These are phyloP conservation scores for Carassius auratus DNA, from an alignment of 2,113 vertebrate genomes.

Conservation along the genomic window DNA sequence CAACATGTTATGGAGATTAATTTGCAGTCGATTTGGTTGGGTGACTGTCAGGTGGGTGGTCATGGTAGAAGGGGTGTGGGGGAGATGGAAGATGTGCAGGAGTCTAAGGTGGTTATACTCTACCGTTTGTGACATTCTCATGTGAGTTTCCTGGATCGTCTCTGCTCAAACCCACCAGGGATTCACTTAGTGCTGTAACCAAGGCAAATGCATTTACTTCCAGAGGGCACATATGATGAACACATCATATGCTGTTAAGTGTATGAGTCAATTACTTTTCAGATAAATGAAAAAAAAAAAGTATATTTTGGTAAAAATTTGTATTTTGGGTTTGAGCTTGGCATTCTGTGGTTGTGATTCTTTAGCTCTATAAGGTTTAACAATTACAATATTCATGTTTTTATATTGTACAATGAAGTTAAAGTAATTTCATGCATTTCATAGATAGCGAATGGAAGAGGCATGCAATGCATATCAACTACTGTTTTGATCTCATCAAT, in stretches of 20 bases:
- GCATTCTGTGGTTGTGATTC: background rate
- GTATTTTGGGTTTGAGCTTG: slow-evolving; percentile 22
- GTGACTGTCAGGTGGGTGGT: slow-evolving; percentile 52
- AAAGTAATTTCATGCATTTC: background rate
- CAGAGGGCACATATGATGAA: slow-evolving; percentile 60
- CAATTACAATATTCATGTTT: background rate
- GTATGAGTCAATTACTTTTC: slow-evolving; percentile 29
- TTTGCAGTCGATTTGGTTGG: slow-evolving; percentile 48
- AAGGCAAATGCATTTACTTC: slow-evolving; percentile 74
- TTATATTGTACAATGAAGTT: background rate
- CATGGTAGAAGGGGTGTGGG: slow-evolving; percentile 41
- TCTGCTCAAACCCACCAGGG: slow-evolving; percentile 78
- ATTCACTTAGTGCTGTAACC: slow-evolving; percentile 78
- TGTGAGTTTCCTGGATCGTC: slow-evolving; percentile 70
- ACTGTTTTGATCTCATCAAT: background rate
- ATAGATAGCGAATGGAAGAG: background rate
- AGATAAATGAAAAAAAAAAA: background rate
- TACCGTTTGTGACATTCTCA: slow-evolving; percentile 72
- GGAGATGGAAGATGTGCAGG: slow-evolving; percentile 34
- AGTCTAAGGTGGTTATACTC: slow-evolving; percentile 69
- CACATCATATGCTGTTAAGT: slow-evolving; percentile 57
- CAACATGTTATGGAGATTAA: slow-evolving; percentile 52
- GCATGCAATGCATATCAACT: background rate
- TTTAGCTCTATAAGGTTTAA: background rate
- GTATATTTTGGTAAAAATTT: background rate